phyloP scores from a whole-genome alignment of 1,140 invertebrate genomes.

The Zaprionus capensis region DNA sequence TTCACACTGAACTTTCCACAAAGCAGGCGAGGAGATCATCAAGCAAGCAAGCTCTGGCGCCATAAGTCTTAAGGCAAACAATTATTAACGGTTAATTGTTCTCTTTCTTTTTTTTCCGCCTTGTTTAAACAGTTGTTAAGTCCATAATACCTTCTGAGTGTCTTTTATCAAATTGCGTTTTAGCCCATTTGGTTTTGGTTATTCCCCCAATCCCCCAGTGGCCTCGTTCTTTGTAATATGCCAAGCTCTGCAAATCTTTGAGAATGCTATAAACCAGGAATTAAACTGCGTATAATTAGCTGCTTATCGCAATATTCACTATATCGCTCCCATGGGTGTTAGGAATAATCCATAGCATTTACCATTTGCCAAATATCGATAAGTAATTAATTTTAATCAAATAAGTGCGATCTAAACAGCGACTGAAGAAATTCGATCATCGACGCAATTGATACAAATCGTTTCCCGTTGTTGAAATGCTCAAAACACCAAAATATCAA shows the following conservation, averaged over 20 bases:
- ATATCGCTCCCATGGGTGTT: no score
- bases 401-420: not conserved
- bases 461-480: constrained; percentile 15
- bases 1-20: constrained; percentile 50
- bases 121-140: constrained; percentile 68
- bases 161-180: constrained; percentile 36
- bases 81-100: constrained; percentile 44
- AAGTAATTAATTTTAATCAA: not conserved
- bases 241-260: not conserved
- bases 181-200: constrained; percentile 27
- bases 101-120: constrained; percentile 25
- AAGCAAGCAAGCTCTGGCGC: constrained; percentile 28
- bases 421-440: not conserved
- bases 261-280: no score
- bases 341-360: no score
- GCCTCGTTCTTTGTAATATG: constrained; percentile 42
- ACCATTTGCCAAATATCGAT: not conserved
- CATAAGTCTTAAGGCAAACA: constrained; percentile 41
- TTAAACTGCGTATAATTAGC: no score
- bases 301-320: no score
- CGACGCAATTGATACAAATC: constrained; percentile 3
- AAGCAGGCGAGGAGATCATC: not conserved
- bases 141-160: constrained; percentile 22
- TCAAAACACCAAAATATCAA: constrained; percentile 1
- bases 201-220: constrained; percentile 54